Percentiles rank a stretch among this genome's conserved stretches.
These are phyloP conservation scores for Salarias fasciatus DNA, from an alignment of 2,797 vertebrate genomes.

Conservation along the genomic window DNA sequence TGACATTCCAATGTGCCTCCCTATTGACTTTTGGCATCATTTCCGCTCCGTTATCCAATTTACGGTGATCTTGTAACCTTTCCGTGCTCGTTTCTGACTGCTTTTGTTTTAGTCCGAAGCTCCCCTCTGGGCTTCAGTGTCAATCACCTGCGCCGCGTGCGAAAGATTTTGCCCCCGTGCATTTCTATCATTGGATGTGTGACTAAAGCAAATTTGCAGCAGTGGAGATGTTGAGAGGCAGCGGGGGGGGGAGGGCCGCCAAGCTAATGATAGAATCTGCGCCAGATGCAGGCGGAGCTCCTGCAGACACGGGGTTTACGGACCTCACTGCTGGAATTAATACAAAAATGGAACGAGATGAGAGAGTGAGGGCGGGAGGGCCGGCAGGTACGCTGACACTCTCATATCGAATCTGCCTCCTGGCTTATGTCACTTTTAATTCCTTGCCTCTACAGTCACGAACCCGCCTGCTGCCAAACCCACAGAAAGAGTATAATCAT, in stretches of 20 bases:
- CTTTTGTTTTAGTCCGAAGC: conserved; percentile 32
- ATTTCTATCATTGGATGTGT: conserved; percentile 31
- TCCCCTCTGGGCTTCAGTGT: conserved; percentile 22
- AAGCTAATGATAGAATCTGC: conserved; percentile 67
- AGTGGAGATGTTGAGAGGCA: conserved; percentile 28
- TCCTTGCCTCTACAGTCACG: conserved; percentile 15
- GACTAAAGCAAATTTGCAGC: conserved; percentile 47
- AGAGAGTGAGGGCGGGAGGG: conserved; percentile 27
- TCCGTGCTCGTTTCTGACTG: conserved; percentile 20
- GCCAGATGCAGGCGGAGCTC: conserved; percentile 57
- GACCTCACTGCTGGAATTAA: no score
- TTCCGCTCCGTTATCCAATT: conserved; percentile 41
- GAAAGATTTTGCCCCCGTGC: conserved; percentile 32
- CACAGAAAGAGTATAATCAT: no score
- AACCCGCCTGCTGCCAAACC: no score
- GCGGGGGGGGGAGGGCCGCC: conserved; percentile 27
- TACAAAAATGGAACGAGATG: conserved; percentile 32
- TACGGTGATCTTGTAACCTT: conserved; percentile 35
- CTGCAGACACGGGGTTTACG: conserved; percentile 41
- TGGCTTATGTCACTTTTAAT: conserved; percentile 47
- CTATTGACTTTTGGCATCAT: conserved; percentile 51
- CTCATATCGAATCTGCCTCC: conserved; percentile 50
- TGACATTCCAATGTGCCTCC: conserved; percentile 38
- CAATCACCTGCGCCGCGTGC: conserved; percentile 21
- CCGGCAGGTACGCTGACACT: conserved; percentile 35